Evolutionary conservation across 2,113 vertebrate genomes (phyloP), one percentile per base, ranked within the genome.

Genomic region (Trogon surrucura): DNA sequence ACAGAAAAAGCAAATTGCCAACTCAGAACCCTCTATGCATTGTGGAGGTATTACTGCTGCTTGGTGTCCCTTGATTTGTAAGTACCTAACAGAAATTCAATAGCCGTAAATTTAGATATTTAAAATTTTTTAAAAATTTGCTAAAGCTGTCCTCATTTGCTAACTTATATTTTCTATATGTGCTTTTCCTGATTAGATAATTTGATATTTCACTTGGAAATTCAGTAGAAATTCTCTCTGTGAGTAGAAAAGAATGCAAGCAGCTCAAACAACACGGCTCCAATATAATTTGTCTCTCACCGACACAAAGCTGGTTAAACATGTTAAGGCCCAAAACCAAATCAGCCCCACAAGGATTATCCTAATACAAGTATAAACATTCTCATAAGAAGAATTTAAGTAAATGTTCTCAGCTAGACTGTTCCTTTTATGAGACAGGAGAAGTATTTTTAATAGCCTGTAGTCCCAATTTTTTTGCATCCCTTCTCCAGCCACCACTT

Each of bases 1-100:
- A 91, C 86, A 90, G 75, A 93, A 95, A 93, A 95, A 69, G 50
- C 77, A 82, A 89, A 92, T 44, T 72, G 54, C 67, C 80, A 54
- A 64, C 60, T 69, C 93, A 75, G 61, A 62, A 95, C 73, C 65
- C 71, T 74, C 67, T 94, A 44, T 89, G 83, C 70, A 64, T 87
- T 64, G 64, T 93, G 70, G 75, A 91, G 87, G 25, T 88, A 48
- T 71, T 93, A 87, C 53, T 85, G 61, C 88, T 91, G 48, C 75
- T 91, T 88, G 29, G 34, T 91, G 56, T 90, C 29, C 58, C 45
- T 38, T 70, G n/a, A 56, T 66, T 56, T 88, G 17, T 81, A 84
- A 79, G 66, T 70, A 64, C n/a, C n/a, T 26, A 53, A 85, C n/a
- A 64, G 77, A 77, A 86, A 78, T 41, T 64, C 30, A 78, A 53